Evolutionary conservation across 2,113 vertebrate species (phyloP), one percentile per base, ranked within the genome.

Genomic region (Stegostoma tigrinum): DNA sequence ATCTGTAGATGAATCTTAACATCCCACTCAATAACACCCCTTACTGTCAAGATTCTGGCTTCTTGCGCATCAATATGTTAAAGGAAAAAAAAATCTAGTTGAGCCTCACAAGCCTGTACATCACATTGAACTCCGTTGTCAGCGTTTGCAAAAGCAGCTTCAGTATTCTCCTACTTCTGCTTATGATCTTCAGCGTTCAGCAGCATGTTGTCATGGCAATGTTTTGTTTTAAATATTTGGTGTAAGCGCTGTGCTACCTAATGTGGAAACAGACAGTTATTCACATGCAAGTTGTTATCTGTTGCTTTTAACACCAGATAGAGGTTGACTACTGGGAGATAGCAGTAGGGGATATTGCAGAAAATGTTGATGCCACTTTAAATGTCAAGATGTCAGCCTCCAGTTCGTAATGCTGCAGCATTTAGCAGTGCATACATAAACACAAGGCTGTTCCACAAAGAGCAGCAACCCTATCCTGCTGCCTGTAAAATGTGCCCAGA

Each of bases 121-220:
- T 91, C 34, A 38, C 4, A 91, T 66, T 61, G 89, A 91, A 38
- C 61, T n/a, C 89, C 89, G 66, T 64, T 91, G 30, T 91, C 55
- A 91, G 55, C 1, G 55, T 34, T 91, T 91, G 3, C 55, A 64
- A 52, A 17, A n/a, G 89, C 55, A 64, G 61, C 21, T 91, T 91
- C 34, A 91, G 27, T 55, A 64, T 91, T 66, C 34, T 90, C 55
- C 15, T 83, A 38, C n/a, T 66, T 91, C 55, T 91, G 14, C 12
- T 91, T 91, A 19, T 91, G 61, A 91, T 91, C 89, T 64, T 34
- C 89, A 38, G 55, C 64, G 89, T 91, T 91, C 89, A 91, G 89
- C 87, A 90, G 30, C 34, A 64, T 91, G 89, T 64, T 91, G 89
- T 91, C 89, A 91, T 91, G 89, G 55, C 34, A 91, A 91, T 91